phyloP scores from a whole-genome alignment of 1,140 invertebrate genomes.

The Conus betulinus region DNA sequence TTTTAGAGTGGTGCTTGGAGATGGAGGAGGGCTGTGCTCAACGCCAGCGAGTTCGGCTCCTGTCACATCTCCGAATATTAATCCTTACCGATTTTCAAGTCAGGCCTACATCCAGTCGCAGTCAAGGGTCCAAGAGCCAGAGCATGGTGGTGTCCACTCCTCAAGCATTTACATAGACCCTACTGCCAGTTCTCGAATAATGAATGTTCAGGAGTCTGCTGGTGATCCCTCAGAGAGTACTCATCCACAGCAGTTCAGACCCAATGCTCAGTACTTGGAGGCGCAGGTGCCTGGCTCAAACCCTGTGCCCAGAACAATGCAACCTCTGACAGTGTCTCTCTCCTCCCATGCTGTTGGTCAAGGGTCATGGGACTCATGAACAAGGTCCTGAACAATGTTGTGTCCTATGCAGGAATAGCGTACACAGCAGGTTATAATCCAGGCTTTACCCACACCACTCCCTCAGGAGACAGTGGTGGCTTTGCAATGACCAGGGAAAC shows the following conservation, averaged over 20 bases:
- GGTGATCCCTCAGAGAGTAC: background rate
- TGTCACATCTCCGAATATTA: slow-evolving; percentile 2
- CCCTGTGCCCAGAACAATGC: slow-evolving; percentile 13
- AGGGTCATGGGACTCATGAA: background rate
- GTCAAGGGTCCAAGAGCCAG: slow-evolving; percentile 17
- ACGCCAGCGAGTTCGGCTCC: slow-evolving; percentile 26
- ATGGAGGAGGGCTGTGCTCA: slow-evolving; percentile 45
- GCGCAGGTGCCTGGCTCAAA: background rate
- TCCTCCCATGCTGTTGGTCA: background rate
- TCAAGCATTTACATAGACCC: slow-evolving; percentile 35
- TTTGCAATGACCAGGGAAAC: background rate
- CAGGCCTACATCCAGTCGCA: background rate
- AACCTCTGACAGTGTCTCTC: slow-evolving; percentile 26
- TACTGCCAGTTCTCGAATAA: slow-evolving; percentile 7
- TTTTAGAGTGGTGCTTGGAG: slow-evolving; percentile 44
- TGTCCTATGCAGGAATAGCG: background rate
- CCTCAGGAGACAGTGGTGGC: background rate
- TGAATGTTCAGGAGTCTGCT: slow-evolving; percentile 2
- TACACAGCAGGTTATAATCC: background rate
- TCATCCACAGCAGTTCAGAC: background rate
- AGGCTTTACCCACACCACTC: background rate
- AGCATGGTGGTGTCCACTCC: slow-evolving; percentile 11
- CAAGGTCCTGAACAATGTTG: slow-evolving; percentile 4
- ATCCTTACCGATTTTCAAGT: slow-evolving; percentile 7
- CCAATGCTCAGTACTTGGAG: background rate